These are phyloP conservation scores for Campaea margaritaria DNA, from an alignment of 2,888 invertebrate genomes.

Conservation along the genomic window DNA sequence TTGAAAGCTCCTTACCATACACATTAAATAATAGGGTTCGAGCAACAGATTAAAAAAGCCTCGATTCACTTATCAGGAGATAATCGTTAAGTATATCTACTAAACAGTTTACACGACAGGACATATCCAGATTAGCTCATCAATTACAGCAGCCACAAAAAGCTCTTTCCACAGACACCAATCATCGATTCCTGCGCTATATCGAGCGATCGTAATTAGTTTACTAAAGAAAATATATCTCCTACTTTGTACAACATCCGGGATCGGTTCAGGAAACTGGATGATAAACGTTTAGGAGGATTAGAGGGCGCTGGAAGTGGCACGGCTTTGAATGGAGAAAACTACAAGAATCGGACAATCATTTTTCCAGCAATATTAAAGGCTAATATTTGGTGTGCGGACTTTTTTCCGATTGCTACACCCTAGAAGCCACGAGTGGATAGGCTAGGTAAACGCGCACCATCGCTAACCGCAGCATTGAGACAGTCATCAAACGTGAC, in stretches of 20 bases:
- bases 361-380: too few relatives aligned
- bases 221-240: slow-evolving; percentile 65
- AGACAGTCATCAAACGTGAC: too few relatives aligned
- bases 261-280: slow-evolving; percentile 66
- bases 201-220: slow-evolving; percentile 61
- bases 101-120: not conserved
- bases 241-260: slow-evolving; percentile 70
- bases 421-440: too few relatives aligned
- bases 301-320: slow-evolving; percentile 26
- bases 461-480: too few relatives aligned
- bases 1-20: too few relatives aligned
- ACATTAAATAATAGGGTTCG: too few relatives aligned
- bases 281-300: slow-evolving; percentile 50
- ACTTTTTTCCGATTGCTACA: too few relatives aligned
- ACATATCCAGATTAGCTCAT: slow-evolving; percentile 13
- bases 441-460: too few relatives aligned
- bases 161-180: slow-evolving; percentile 8
- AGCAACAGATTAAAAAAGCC: too few relatives aligned
- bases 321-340: not conserved
- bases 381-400: too few relatives aligned
- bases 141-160: slow-evolving; percentile 11
- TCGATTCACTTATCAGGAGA: too few relatives aligned
- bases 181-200: slow-evolving; percentile 38
- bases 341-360: too few relatives aligned
- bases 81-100: not conserved